A percentile compares a stretch with the other conserved stretches of the same genome.
Conservation (phyloP, 2,888 invertebrate genomes). For the Geotrupes spiniger region DNA sequence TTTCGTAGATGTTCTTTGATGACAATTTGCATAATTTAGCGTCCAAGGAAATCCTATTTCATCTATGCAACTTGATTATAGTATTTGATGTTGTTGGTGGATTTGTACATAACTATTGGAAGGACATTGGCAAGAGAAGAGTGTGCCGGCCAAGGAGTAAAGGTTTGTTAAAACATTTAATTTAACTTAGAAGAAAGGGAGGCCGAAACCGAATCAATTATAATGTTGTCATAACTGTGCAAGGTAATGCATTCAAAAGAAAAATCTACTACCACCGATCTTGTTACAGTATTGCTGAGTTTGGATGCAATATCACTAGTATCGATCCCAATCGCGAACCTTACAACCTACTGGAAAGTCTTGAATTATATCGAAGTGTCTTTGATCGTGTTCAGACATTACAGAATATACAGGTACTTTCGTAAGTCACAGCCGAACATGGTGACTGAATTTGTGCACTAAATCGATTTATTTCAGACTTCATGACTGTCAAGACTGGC, state of each 20-base stretch:
- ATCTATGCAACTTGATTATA: constrained; percentile 17
- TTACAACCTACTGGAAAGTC: not conserved
- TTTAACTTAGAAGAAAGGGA: no score
- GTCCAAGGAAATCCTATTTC: constrained; percentile 9
- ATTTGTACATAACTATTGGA: constrained; percentile 16
- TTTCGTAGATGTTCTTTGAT: constrained; percentile 1
- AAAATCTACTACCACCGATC: no score
- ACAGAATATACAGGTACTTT: constrained; percentile 20
- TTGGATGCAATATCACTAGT: constrained; percentile 16
- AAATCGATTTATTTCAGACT: constrained; percentile 19
- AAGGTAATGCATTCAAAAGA: no score
- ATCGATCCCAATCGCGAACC: constrained; percentile 9
- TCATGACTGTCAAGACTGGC: constrained; percentile 19
- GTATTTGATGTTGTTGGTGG: constrained; percentile 18
- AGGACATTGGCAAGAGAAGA: constrained; percentile 15
- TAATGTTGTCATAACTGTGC: no score
- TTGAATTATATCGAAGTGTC: no score
- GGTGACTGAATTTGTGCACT: not conserved
- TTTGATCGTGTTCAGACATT: constrained; percentile 20
- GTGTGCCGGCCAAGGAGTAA: constrained; percentile 18
- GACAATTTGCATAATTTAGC: constrained; percentile 7
- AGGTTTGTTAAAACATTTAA: no score
- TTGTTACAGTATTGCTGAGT: constrained; percentile 18
- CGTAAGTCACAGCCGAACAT: constrained; percentile 15
- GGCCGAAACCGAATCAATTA: no score